A percentile compares a stretch with the other conserved stretches of the same genome.
These are phyloP conservation scores for Drosophila littoralis DNA, from an alignment of 1,140 invertebrate species.

Conservation along the genomic window DNA sequence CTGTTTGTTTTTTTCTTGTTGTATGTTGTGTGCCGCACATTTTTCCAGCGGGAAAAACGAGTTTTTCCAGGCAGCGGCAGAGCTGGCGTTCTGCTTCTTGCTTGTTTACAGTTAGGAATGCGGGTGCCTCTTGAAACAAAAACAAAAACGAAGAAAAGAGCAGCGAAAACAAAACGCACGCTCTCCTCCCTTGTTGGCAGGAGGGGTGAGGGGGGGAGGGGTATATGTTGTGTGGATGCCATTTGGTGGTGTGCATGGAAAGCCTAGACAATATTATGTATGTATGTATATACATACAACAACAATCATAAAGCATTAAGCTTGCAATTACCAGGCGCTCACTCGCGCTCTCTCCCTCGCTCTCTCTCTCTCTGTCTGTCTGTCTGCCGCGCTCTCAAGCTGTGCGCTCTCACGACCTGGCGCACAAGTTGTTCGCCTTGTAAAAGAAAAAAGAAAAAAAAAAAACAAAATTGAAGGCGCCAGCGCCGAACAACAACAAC, in stretches of 20 bases:
- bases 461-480: conserved; percentile 53
- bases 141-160: conserved; percentile 38
- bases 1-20: conserved; percentile 30
- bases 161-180: conserved; percentile 40
- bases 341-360: conserved; percentile 17
- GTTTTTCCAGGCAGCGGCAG: conserved; percentile 71
- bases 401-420: conserved; percentile 37
- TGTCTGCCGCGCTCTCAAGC: neutral
- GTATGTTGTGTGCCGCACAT: conserved; percentile 37
- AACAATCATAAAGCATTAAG: conserved; percentile 60
- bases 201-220: neutral
- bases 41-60: conserved; percentile 78
- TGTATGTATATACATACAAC: too few species aligned
- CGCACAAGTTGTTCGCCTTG: conserved; percentile 73
- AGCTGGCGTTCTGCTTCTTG: conserved; percentile 67
- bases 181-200: conserved; percentile 25
- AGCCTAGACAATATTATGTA: conserved; percentile 31
- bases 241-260: conserved; percentile 54
- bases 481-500: conserved; percentile 26
- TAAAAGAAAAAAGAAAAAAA: conserved; percentile 26
- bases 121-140: conserved; percentile 57
- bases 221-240: conserved; percentile 35
- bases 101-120: conserved; percentile 81
- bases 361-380: conserved; percentile 14
- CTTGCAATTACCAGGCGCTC: conserved; percentile 53